Evolutionary conservation across 2,797 vertebrate genomes (phyloP).

Genomic region (Chrosomus eos): DNA sequence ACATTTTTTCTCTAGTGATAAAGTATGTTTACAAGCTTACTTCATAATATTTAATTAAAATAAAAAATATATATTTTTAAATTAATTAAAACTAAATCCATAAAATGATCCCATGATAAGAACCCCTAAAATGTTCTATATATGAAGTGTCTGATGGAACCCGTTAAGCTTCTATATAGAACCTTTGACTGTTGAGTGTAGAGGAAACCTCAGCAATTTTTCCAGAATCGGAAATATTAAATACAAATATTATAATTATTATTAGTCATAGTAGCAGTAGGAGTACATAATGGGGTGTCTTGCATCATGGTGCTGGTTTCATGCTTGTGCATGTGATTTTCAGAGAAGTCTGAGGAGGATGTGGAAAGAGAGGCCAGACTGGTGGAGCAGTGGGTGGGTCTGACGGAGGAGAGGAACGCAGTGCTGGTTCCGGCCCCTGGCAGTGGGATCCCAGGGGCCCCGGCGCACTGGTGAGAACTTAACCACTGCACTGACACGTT

Average conservation of each 20-base stretch:
- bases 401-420: conserved; percentile 95
- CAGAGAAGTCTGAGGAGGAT: conserved; percentile 95
- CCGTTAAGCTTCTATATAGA: neutral
- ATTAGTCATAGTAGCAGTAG: neutral
- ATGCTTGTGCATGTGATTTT: conserved; percentile 13
- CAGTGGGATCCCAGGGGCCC: conserved; percentile 94
- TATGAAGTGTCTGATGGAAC: neutral
- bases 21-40: neutral
- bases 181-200: neutral
- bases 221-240: neutral
- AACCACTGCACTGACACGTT: neutral
- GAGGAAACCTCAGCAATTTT: neutral
- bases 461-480: conserved; percentile 86
- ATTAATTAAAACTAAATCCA: neutral
- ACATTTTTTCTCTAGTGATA: neutral
- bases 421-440: conserved; percentile 94
- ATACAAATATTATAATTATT: neutral
- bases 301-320: neutral
- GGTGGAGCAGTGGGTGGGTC: conserved; percentile 97
- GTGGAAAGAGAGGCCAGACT: conserved; percentile 91
- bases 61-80: no score
- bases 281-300: neutral
- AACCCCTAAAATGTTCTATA: neutral
- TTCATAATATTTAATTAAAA: neutral
- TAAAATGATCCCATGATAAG: neutral